Base-by-base conservation (phyloP, 2,113 vertebrate species). In the Piprites chloris region DNA sequence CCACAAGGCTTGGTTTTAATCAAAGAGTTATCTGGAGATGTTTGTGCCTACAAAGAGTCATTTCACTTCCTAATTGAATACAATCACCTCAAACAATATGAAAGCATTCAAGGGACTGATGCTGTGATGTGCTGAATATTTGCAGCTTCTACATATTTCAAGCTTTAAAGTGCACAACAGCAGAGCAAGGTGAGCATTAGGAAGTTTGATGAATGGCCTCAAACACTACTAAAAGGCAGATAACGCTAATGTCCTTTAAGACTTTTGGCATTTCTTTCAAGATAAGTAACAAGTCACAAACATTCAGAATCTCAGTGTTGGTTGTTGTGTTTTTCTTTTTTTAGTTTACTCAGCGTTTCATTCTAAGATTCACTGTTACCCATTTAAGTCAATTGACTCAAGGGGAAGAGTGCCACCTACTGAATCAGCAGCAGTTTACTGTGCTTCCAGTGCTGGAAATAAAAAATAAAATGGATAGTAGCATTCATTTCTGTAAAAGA, bases 401-500 rank as follows among this genome's bases (percentile, higher is more conserved):
- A 92, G 94, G 98, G 83, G 75, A 97, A 98, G 95, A 98, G 87
- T 97, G 98, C 98, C 97, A 97, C 91, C 98, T 98, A 96, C 96
- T 98, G 98, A 97, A 95, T 33, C 42, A 82, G 61, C 30, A 72
- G 65, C 28, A 87, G 73, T 81, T 76, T 67, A 28, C 47, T 52
- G 1, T 4, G 53, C 41, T 89, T 82, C 52, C 42, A 87, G 73
- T 90, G 58, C 41, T 59, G 49, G 24, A 73, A 74, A 85, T 33
- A 62, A 30, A 77, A 76, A 93, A 81, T 86, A 75, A 87, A 93
- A 88, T 8, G 2, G 56, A 53, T 30, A 75, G 28, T 7, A 81
- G 44, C 50, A 72, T 23, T 65, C n/a, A 37, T 20, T 78, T 79
- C 53, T 52, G 20, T 33, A 58, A 71, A 91, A 96, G 11, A 82